Conservation (phyloP, 2,113 vertebrate genomes). For the Calidris pygmaea region DNA sequence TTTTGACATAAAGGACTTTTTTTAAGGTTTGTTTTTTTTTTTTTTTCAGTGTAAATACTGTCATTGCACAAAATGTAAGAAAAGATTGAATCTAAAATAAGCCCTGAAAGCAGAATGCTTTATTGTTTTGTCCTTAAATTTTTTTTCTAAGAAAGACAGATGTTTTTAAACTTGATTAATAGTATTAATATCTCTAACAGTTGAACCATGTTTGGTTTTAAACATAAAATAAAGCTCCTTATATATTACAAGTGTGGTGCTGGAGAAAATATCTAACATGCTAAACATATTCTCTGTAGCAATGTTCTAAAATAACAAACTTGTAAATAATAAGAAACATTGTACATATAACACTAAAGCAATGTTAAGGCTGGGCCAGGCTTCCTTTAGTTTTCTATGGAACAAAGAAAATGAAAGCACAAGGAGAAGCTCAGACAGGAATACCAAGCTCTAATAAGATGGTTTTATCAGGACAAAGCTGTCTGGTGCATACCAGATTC, state of each 20-base stretch:
- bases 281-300: background rate
- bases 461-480: slow-evolving; percentile 41
- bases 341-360: background rate
- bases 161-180: background rate
- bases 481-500: slow-evolving; percentile 44
- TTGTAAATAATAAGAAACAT: background rate
- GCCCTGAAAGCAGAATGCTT: background rate
- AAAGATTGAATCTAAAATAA: background rate
- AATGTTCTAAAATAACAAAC: background rate
- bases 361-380: background rate
- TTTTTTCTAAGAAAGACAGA: background rate
- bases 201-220: background rate
- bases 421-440: slow-evolving; percentile 7
- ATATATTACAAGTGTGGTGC: background rate
- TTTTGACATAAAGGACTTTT: background rate
- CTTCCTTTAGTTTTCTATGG: background rate
- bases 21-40: background rate
- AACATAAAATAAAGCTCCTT: background rate
- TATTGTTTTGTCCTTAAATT: background rate
- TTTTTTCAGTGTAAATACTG: background rate
- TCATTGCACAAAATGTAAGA: background rate
- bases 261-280: background rate
- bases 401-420: background rate
- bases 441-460: slow-evolving; percentile 30
- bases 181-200: background rate